Conservation (phyloP, 2,113 vertebrate genomes). For the Bungarus multicinctus region DNA sequence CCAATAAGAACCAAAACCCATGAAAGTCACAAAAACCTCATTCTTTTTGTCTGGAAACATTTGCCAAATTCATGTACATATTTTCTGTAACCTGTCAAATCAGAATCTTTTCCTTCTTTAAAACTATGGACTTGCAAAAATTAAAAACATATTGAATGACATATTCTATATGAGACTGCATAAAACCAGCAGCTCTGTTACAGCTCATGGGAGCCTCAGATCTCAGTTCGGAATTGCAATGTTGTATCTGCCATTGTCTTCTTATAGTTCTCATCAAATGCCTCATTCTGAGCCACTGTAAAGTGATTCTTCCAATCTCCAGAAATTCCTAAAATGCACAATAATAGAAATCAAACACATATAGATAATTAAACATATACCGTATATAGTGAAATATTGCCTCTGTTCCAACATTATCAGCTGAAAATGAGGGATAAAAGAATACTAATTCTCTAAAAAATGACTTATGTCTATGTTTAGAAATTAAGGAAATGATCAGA, state of each 20-base stretch:
- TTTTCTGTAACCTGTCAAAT: neutral
- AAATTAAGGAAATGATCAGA: neutral
- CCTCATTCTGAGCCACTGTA: conserved; percentile 63
- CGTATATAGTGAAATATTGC: neutral
- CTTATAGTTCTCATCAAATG: conserved; percentile 75
- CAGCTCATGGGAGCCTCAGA: conserved; percentile 48
- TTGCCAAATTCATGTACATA: neutral
- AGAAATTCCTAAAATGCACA: conserved; percentile 36
- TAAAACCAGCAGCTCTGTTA: neutral
- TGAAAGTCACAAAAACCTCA: neutral
- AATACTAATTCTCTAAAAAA: neutral
- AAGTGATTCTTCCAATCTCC: conserved; percentile 75
- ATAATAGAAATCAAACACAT: neutral
- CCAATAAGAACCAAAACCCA: too few relatives aligned
- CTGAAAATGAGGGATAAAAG: neutral
- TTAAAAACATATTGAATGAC: neutral
- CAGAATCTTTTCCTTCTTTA: neutral
- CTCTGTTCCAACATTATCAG: neutral
- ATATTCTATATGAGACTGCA: neutral
- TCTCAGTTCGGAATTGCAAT: conserved; percentile 72
- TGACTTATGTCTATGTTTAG: neutral
- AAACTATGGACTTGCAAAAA: neutral
- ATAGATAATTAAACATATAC: neutral
- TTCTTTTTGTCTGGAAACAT: neutral
- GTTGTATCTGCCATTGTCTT: conserved; percentile 74